phyloP scores from a whole-genome alignment of 1,140 invertebrate species.

The Drepana arcuata region DNA sequence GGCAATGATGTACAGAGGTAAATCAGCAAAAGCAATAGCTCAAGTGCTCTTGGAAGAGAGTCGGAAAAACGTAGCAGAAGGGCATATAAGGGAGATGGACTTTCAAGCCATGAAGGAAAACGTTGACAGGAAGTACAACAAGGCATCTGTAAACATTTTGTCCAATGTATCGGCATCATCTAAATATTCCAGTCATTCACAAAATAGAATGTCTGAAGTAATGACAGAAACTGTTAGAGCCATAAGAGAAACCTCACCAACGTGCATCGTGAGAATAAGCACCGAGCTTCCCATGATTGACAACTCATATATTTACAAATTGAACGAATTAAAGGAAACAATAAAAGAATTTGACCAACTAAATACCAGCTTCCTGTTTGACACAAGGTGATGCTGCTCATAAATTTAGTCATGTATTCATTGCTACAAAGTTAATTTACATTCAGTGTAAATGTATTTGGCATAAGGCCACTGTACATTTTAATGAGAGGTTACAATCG shows the following conservation, averaged over 20 bases:
- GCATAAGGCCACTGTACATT: no score
- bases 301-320: slow-evolving; percentile 71
- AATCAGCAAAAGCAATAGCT: slow-evolving; percentile 82
- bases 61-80: slow-evolving; percentile 68
- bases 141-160: slow-evolving; percentile 19
- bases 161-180: slow-evolving; percentile 11
- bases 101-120: slow-evolving; percentile 16
- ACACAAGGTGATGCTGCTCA: slow-evolving; percentile 80
- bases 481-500: no score
- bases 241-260: slow-evolving; percentile 30
- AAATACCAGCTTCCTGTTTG: slow-evolving; percentile 73
- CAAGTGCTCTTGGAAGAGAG: slow-evolving; percentile 76
- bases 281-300: slow-evolving; percentile 55
- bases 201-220: slow-evolving; percentile 24
- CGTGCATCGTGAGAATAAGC: slow-evolving; percentile 45
- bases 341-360: slow-evolving; percentile 76
- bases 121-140: slow-evolving; percentile 21
- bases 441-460: slow-evolving; percentile 6
- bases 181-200: slow-evolving; percentile 8
- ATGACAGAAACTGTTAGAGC: slow-evolving; percentile 34
- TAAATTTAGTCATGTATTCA: no score
- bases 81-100: slow-evolving; percentile 24
- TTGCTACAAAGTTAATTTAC: neutral
- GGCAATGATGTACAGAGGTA: slow-evolving; percentile 77
- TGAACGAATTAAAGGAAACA: slow-evolving; percentile 74